Percentiles rank a stretch among this genome's conserved stretches.
These are phyloP conservation scores for Bombus soroeensis DNA, from an alignment of 1,140 invertebrate species.

Conservation along the genomic window DNA sequence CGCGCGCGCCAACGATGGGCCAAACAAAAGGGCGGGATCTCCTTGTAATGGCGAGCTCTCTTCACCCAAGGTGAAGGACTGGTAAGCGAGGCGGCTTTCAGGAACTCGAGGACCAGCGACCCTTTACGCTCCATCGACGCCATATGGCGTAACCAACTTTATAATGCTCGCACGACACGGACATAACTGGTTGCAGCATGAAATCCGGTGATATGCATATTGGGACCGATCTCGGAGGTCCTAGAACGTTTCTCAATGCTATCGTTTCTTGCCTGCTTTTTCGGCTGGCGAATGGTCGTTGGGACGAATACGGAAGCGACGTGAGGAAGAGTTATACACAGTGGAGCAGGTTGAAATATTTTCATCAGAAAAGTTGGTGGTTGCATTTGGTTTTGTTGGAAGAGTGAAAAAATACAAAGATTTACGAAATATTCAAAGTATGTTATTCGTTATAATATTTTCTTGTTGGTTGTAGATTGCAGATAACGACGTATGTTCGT, in stretches of 20 bases:
- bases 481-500: no score
- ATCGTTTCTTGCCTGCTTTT: neutral
- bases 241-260: neutral
- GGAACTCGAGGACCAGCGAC: conserved; percentile 59
- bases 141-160: conserved; percentile 69
- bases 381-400: no score
- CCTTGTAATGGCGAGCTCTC: conserved; percentile 54
- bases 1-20: conserved; percentile 32
- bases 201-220: conserved; percentile 18
- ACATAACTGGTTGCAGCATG: conserved; percentile 33
- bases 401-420: no score
- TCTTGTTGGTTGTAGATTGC: no score
- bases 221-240: neutral
- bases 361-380: no score
- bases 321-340: rapidly evolving
- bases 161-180: conserved; percentile 40
- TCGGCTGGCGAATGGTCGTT: no score
- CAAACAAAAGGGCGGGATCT: conserved; percentile 64
- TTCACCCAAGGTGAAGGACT: conserved; percentile 59
- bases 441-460: no score
- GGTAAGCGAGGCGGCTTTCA: conserved; percentile 58
- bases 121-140: conserved; percentile 68
- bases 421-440: no score
- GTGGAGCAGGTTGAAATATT: no score
- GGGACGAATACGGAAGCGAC: no score